phyloP scores from a whole-genome alignment of 2,113 vertebrate species.

The Laterallus jamaicensis region DNA sequence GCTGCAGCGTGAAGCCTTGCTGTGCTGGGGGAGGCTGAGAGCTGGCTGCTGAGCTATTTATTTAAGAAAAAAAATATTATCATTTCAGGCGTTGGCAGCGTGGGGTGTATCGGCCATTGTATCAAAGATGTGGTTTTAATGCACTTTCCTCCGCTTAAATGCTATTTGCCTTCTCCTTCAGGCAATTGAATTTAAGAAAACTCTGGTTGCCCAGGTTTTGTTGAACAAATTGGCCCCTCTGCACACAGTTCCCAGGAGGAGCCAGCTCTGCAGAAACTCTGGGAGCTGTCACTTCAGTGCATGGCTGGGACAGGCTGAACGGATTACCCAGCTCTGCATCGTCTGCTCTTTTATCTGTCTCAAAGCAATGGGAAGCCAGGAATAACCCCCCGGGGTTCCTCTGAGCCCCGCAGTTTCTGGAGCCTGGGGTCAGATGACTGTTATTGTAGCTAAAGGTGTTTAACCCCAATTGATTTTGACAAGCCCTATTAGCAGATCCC shows the following conservation, averaged over 20 bases:
- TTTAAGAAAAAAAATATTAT: constrained; percentile 76
- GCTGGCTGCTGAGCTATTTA: constrained; percentile 56
- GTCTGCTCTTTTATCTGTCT: constrained; percentile 63
- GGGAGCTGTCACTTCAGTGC: constrained; percentile 63
- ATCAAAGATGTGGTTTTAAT: constrained; percentile 72
- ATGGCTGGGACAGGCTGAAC: constrained; percentile 27
- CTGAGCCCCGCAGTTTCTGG: constrained; percentile 12
- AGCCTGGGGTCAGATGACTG: constrained; percentile 41
- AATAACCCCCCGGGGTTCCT: constrained; percentile 51
- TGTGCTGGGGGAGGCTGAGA: background rate
- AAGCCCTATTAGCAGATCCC: constrained; percentile 50
- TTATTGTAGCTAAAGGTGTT: constrained; percentile 63
- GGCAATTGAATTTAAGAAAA: constrained; percentile 76
- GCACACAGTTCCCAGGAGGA: constrained; percentile 51
- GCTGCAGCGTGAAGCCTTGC: background rate
- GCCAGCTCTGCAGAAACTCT: constrained; percentile 64
- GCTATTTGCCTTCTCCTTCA: constrained; percentile 72
- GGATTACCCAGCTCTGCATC: constrained; percentile 53
- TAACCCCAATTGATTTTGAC: constrained; percentile 67
- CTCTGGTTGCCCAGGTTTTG: constrained; percentile 59
- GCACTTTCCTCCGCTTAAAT: constrained; percentile 62
- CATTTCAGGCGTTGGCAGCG: constrained; percentile 58
- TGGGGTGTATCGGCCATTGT: constrained; percentile 52
- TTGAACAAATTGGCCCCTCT: constrained; percentile 59
- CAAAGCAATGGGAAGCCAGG: constrained; percentile 43